Evolutionary conservation across 2,888 invertebrate species (phyloP).

Genomic region (Andrena bucephala): DNA sequence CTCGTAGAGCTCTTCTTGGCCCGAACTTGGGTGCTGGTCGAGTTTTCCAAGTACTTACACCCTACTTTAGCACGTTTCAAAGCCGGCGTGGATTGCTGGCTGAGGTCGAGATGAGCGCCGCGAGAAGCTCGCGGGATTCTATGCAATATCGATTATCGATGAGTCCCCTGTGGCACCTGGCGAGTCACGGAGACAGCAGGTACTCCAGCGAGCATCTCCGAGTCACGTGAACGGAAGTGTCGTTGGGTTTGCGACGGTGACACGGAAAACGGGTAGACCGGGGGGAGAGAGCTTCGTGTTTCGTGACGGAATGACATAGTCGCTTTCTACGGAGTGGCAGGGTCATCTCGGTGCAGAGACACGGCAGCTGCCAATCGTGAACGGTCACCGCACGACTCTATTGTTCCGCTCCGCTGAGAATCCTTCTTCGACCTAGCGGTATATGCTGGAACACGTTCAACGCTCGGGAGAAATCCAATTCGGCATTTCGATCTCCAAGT

Average conservation of each 20-base stretch:
- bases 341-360: constrained; percentile 78
- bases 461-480: neutral
- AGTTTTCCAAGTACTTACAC: constrained; percentile 10
- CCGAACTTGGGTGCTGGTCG: constrained; percentile 19
- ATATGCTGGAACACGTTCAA: neutral
- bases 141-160: constrained; percentile 19
- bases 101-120: constrained; percentile 10
- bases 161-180: constrained; percentile 30
- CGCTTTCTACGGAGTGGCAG: constrained; percentile 74
- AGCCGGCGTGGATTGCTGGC: neutral
- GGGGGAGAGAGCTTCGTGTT: constrained; percentile 51
- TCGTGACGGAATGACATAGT: constrained; percentile 76
- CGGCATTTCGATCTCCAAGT: neutral
- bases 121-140: constrained; percentile 22
- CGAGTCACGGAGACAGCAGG: constrained; percentile 52
- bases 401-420: constrained; percentile 58
- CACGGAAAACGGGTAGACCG: constrained; percentile 40
- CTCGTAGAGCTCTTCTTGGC: constrained; percentile 50
- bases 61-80: neutral
- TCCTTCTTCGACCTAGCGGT: neutral
- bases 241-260: constrained; percentile 32
- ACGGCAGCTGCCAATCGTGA: constrained; percentile 78
- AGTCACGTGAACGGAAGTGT: constrained; percentile 66
- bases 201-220: constrained; percentile 52
- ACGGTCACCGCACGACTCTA: constrained; percentile 78